Base-by-base conservation (phyloP, 2,797 vertebrate genomes). In the Discoglossus pictus region DNA sequence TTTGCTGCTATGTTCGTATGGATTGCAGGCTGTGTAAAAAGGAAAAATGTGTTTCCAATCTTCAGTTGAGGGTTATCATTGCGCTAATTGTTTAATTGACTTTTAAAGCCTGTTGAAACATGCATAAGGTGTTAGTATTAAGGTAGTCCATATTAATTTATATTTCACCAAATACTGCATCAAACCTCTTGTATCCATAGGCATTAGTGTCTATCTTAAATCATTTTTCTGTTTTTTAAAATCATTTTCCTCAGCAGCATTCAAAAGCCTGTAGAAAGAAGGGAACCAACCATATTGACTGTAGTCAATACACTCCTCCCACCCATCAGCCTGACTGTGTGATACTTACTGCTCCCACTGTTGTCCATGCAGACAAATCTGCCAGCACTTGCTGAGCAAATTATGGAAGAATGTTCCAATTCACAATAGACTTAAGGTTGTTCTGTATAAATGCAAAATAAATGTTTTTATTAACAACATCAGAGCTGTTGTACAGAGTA, bases 401-500 rank as follows among this genome's bases (percentile, higher is more conserved):
- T 46, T 64, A 69, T 61, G 18, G 44, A 50, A 21, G 77, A 73
- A 65, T 61, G 60, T 72, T 71, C 63, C 74, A 53, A 43, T 40
- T 70, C 51, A 63, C 68, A 65, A 64, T 50, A 78, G 77, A 84
- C 71, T 79, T 78, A 68, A 78, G 83, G 83, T 89, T 86, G 83
- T 92, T 94, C 92, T 91, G 90, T 92, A 92, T 84, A 78, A 73
- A 79, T 83, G 87, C 88, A 90, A 89, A 79, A 93, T 94, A 94
- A 95, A 96, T 86, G 92, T 92, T 94, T 97, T 94, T 95, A 94
- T 87, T 87, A 88, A 83, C 84, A 18, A 51, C 38, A 55, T 16
- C 6, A 43, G 15, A 7, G 16, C 11, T 36, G 35, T 12, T 5
- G 10, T 11, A 36, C 35, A 6, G 35, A 31, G 27, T 4, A 31